A percentile compares a stretch with the other conserved stretches of the same genome.
phyloP scores from a whole-genome alignment of 2,797 vertebrate genomes.

The Anomalospiza imberbis region DNA sequence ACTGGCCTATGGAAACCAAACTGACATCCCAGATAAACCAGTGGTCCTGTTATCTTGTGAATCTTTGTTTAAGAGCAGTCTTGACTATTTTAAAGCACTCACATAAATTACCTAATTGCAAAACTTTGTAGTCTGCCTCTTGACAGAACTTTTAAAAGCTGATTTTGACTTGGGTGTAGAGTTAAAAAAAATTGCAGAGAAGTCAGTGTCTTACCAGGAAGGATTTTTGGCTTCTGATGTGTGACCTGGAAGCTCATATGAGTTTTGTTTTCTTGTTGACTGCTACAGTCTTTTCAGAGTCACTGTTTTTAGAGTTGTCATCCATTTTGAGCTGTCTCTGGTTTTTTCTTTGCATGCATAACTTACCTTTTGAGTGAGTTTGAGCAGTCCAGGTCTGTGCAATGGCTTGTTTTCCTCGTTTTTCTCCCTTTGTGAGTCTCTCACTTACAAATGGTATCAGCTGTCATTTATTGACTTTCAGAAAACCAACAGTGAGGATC shows the following conservation, averaged over 20 bases:
- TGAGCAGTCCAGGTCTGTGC: background rate
- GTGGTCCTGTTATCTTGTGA: background rate
- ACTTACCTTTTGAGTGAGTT: background rate
- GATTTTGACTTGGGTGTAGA: background rate
- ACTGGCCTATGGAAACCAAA: background rate
- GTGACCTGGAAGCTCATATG: background rate
- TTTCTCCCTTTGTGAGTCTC: background rate
- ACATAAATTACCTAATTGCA: background rate
- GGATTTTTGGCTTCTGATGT: background rate
- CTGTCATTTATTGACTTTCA: background rate
- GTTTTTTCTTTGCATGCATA: background rate
- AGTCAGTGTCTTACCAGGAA: background rate
- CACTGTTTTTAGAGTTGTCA: background rate
- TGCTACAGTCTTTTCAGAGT: background rate
- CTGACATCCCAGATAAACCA: background rate
- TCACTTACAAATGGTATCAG: background rate
- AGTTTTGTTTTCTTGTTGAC: background rate
- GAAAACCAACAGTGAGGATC: background rate
- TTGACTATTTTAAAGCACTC: background rate
- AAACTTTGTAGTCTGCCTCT: background rate
- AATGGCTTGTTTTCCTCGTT: background rate
- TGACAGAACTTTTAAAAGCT: background rate
- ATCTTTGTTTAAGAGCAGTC: background rate
- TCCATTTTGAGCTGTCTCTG: background rate
- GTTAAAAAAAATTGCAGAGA: background rate